Evolutionary conservation across 2,113 vertebrate genomes (phyloP).

Genomic region (Gobiocypris rarus): DNA sequence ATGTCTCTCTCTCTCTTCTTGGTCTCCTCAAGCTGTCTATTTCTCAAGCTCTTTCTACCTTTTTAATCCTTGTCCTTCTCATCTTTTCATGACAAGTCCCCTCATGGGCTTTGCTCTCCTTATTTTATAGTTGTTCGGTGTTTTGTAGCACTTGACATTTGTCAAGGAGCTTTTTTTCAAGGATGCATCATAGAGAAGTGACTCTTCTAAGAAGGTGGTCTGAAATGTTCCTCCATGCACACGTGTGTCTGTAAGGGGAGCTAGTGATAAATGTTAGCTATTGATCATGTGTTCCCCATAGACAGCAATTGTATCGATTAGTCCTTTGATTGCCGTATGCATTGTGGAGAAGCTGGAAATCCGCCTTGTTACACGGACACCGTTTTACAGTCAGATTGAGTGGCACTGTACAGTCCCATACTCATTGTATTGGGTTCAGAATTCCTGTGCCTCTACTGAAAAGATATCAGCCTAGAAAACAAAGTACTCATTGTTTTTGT

Average conservation of each 20-base stretch:
- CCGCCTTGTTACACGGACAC: not conserved
- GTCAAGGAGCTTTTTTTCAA: constrained; percentile 12
- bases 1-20: not conserved
- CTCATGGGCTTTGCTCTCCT: not conserved
- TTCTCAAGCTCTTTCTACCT: constrained; percentile 6
- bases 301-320: constrained; percentile 25
- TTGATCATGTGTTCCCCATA: constrained; percentile 28
- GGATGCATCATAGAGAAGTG: constrained; percentile 12
- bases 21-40: not conserved
- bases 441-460: constrained; percentile 8
- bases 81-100: not conserved
- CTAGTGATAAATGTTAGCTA: constrained; percentile 14
- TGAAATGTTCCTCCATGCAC: constrained; percentile 4
- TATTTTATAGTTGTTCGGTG: not conserved
- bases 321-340: constrained; percentile 2
- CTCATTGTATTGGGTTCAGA: constrained; percentile 2
- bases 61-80: not conserved
- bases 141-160: constrained; percentile 42
- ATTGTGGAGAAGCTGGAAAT: not conserved
- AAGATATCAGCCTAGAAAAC: constrained; percentile 25
- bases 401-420: not conserved
- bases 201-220: constrained; percentile 12
- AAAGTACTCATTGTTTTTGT: constrained; percentile 37
- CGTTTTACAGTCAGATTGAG: not conserved
- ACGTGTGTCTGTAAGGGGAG: constrained; percentile 24